Conservation (phyloP, 2,797 vertebrate genomes). For the Oryzias sinensis region DNA sequence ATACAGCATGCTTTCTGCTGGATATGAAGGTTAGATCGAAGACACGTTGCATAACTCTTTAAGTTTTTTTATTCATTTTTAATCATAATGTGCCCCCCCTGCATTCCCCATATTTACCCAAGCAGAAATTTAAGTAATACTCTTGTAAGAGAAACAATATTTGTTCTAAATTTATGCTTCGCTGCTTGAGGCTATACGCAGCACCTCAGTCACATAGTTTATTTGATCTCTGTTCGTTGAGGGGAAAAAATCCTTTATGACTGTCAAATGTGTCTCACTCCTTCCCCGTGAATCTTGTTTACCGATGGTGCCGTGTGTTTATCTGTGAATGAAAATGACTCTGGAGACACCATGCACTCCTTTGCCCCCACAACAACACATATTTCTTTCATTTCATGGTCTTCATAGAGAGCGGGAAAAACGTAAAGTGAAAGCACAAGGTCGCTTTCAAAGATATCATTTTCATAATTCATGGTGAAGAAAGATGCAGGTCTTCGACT, state of each 20-base stretch:
- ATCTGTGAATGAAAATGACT: slow-evolving; percentile 81
- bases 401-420: slow-evolving; percentile 70
- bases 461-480: slow-evolving; percentile 72
- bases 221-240: slow-evolving; percentile 81
- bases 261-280: slow-evolving; percentile 81
- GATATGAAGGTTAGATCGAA: slow-evolving; percentile 56
- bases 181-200: slow-evolving; percentile 75
- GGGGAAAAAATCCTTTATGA: slow-evolving; percentile 82
- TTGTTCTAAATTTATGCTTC: slow-evolving; percentile 81
- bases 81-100: slow-evolving; percentile 43
- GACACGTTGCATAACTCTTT: slow-evolving; percentile 34
- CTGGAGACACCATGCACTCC: slow-evolving; percentile 72
- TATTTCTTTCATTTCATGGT: slow-evolving; percentile 74
- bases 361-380: slow-evolving; percentile 73
- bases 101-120: slow-evolving; percentile 46
- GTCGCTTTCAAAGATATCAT: slow-evolving; percentile 68
- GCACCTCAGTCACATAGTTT: slow-evolving; percentile 76
- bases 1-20: slow-evolving; percentile 40
- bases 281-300: slow-evolving; percentile 80
- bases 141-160: slow-evolving; percentile 81
- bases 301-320: slow-evolving; percentile 77
- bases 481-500: slow-evolving; percentile 59
- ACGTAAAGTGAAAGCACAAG: slow-evolving; percentile 73
- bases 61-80: slow-evolving; percentile 19
- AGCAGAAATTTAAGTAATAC: slow-evolving; percentile 83